A percentile compares a stretch with the other conserved stretches of the same genome.
Evolutionary conservation across 2,888 invertebrate genomes (phyloP).

Genomic region (Nemurella pictetii): DNA sequence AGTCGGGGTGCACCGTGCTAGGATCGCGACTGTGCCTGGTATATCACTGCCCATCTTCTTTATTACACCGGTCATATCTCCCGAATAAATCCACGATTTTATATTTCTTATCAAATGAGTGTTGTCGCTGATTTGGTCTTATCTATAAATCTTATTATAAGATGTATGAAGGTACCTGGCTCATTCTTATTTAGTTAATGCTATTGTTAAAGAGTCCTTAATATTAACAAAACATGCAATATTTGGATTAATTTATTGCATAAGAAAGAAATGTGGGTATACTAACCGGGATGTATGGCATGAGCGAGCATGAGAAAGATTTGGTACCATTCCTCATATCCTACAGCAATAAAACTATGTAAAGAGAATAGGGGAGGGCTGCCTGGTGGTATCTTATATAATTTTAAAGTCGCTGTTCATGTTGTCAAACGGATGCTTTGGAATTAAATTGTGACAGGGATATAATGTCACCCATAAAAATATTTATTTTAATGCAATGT

Average conservation of each 20-base stretch:
- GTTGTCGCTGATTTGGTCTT: neutral
- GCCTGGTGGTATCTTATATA: no score
- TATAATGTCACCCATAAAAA: neutral
- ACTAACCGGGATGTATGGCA: neutral
- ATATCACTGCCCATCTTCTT: no score
- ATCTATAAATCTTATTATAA: slow-evolving; percentile 9
- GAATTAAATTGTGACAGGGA: neutral
- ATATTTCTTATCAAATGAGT: neutral
- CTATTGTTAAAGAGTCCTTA: neutral
- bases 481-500: neutral
- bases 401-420: neutral
- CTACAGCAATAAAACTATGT: neutral
- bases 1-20: neutral
- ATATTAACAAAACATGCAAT: neutral
- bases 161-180: neutral
- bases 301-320: neutral
- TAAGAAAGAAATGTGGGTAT: no score
- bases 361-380: neutral
- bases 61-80: neutral
- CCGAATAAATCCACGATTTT: neutral
- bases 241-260: slow-evolving; percentile 14
- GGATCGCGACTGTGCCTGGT: neutral
- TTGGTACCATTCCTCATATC: neutral
- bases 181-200: neutral
- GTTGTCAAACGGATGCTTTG: neutral